Evolutionary conservation across 2,113 vertebrate genomes (phyloP).

Genomic region (Scatophagus argus): DNA sequence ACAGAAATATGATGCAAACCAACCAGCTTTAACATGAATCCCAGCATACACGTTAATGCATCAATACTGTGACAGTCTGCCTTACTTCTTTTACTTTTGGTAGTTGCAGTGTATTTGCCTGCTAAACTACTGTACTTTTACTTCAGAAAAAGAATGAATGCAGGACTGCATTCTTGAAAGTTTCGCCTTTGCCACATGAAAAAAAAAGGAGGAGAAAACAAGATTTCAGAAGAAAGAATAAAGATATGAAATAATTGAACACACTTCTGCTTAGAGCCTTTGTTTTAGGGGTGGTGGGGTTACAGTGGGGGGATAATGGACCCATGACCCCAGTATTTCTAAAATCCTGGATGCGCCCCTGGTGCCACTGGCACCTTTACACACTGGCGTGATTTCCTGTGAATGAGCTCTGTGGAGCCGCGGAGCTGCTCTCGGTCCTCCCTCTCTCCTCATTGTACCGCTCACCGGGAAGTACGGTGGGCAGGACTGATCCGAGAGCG

Average conservation of each 20-base stretch:
- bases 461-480: constrained; percentile 45
- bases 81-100: not conserved
- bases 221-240: not conserved
- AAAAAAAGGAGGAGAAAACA: not conserved
- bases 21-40: not conserved
- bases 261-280: too few species aligned
- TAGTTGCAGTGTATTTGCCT: not conserved
- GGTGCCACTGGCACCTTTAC: too few species aligned
- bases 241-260: too few species aligned
- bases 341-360: too few species aligned
- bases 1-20: not conserved
- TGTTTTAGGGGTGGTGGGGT: not conserved
- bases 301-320: not conserved
- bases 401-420: constrained; percentile 8
- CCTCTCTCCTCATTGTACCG: constrained; percentile 21
- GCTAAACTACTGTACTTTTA: not conserved
- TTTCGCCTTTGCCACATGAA: too few species aligned
- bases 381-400: not conserved
- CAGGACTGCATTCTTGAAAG: not conserved
- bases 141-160: not conserved
- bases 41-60: too few species aligned
- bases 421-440: not conserved
- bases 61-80: not conserved
- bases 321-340: not conserved
- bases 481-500: constrained; percentile 23